These are phyloP conservation scores for Philopedon plagiatum DNA, from an alignment of 2,888 invertebrate species.

Conservation along the genomic window DNA sequence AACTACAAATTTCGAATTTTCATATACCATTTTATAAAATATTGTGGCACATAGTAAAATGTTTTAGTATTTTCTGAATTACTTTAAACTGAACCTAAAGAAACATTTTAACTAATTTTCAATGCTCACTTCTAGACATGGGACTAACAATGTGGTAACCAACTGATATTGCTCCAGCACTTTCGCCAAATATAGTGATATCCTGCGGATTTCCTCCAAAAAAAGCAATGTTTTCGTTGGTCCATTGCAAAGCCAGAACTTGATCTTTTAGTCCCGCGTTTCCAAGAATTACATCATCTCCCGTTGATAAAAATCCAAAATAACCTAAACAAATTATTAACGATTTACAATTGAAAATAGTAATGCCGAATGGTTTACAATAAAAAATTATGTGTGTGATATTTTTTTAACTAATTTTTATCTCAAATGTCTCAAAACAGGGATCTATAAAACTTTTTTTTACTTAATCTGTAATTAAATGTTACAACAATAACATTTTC, in stretches of 20 bases:
- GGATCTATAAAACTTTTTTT: too few species aligned
- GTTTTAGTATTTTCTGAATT: background rate
- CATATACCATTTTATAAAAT: too few species aligned
- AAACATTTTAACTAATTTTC: too few species aligned
- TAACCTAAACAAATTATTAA: constrained; percentile 34
- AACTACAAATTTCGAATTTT: too few species aligned
- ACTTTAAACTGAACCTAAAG: background rate
- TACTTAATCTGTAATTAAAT: constrained; percentile 57
- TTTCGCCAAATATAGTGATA: constrained; percentile 53
- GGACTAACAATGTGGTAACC: constrained; percentile 52
- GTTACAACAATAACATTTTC: constrained; percentile 60
- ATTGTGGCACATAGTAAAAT: too few species aligned
- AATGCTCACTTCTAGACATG: constrained; percentile 46
- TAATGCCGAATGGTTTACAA: too few species aligned
- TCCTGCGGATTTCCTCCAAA: constrained; percentile 52
- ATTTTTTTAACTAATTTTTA: too few species aligned
- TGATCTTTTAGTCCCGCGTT: constrained; percentile 54
- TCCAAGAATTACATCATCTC: constrained; percentile 51
- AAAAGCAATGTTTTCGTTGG: constrained; percentile 47
- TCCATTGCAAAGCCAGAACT: constrained; percentile 51
- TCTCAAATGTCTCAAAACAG: too few species aligned
- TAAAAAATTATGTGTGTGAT: too few species aligned
- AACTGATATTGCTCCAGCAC: constrained; percentile 53
- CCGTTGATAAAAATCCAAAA: constrained; percentile 57
- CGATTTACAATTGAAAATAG: too few species aligned